phyloP scores from a whole-genome alignment of 1,140 invertebrate species.

The Drosophila baimaii region DNA sequence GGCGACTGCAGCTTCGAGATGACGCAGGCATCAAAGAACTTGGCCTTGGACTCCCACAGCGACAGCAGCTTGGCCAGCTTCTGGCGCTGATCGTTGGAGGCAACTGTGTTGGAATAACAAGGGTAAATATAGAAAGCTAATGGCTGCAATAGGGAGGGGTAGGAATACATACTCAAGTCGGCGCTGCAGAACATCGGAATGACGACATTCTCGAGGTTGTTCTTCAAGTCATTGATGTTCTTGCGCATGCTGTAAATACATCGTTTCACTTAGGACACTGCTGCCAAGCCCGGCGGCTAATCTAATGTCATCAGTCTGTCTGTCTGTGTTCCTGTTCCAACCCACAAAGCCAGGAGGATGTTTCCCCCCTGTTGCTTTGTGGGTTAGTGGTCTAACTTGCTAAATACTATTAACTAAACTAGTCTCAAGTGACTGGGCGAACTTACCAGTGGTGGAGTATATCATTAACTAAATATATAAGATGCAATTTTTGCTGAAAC shows the following conservation, averaged over 20 bases:
- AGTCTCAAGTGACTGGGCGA: conserved; percentile 39
- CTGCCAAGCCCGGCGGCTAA: conserved; percentile 2
- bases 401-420: conserved; percentile 18
- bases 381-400: conserved; percentile 12
- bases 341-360: conserved; percentile 2
- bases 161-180: conserved; percentile 87
- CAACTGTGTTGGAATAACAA: conserved; percentile 85
- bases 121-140: conserved; percentile 2
- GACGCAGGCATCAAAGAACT: conserved; percentile 94
- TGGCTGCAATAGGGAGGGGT: background rate
- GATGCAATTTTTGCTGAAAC: conserved; percentile 96
- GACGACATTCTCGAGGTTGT: conserved; percentile 95
- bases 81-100: conserved; percentile 93
- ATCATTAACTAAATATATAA: conserved; percentile 99
- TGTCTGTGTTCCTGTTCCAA: conserved; percentile 24
- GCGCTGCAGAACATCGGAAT: conserved; percentile 98
- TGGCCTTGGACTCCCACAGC: conserved; percentile 97
- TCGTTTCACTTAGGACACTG: conserved; percentile 49
- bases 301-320: conserved; percentile 4
- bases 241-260: conserved; percentile 92
- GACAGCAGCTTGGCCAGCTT: conserved; percentile 96
- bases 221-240: conserved; percentile 95
- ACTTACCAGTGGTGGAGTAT: conserved; percentile 98
- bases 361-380: background rate
- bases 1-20: conserved; percentile 93